Percentiles rank a stretch among this genome's conserved stretches.
These are phyloP conservation scores for Pollicipes pollicipes DNA, from an alignment of 1,140 invertebrate species.

Conservation along the genomic window DNA sequence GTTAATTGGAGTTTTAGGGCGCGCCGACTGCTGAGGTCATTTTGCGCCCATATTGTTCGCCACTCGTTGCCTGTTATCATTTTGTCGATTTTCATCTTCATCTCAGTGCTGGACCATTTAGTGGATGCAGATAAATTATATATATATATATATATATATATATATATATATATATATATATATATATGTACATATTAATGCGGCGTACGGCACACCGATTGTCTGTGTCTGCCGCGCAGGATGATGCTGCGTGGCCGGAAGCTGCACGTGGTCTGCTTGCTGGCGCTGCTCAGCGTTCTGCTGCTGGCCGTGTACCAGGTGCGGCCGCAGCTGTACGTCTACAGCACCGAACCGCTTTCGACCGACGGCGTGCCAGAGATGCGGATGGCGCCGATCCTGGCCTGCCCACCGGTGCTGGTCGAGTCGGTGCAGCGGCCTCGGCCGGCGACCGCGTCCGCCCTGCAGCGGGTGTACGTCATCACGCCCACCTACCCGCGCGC, in stretches of 20 bases:
- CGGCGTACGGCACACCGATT: too few species aligned
- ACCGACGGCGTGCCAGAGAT: neutral
- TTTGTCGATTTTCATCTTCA: too few species aligned
- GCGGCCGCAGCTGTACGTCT: neutral
- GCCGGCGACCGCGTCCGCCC: neutral
- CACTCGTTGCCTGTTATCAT: too few species aligned
- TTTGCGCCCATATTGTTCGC: too few species aligned
- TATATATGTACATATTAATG: too few species aligned
- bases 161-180: too few species aligned
- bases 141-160: too few species aligned
- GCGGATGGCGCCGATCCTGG: neutral
- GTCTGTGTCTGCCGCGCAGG: neutral
- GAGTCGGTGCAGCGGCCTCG: neutral
- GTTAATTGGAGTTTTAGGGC: too few species aligned
- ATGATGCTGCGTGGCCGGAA: neutral
- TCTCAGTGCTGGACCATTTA: too few species aligned
- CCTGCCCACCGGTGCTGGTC: neutral
- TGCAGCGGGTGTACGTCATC: conserved; percentile 44
- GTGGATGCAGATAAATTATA: too few species aligned
- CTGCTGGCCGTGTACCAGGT: neutral
- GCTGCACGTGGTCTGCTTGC: neutral
- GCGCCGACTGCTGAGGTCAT: too few species aligned
- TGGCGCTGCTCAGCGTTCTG: neutral
- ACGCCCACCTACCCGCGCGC: conserved; percentile 76
- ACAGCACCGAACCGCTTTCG: too few species aligned